A percentile compares a stretch with the other conserved stretches of the same genome.
These are phyloP conservation scores for Chloropsis hardwickii DNA, from an alignment of 2,113 vertebrate genomes.

Conservation along the genomic window DNA sequence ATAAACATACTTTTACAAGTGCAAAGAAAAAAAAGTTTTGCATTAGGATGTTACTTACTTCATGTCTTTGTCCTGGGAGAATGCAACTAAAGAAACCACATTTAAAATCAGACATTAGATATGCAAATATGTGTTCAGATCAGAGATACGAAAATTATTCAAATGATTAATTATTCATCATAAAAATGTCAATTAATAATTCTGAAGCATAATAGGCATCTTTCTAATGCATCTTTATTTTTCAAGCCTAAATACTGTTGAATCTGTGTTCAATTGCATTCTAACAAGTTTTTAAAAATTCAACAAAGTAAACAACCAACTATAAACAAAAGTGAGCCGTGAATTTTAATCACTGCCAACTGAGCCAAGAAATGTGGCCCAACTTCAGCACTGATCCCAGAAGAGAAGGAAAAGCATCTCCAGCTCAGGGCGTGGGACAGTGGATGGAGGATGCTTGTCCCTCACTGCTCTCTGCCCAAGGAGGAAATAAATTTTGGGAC, in stretches of 20 bases:
- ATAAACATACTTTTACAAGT: constrained; percentile 60
- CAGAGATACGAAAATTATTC: constrained; percentile 97
- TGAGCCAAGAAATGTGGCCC: background rate
- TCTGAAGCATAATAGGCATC: constrained; percentile 85
- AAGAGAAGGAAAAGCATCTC: background rate
- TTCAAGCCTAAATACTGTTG: constrained; percentile 77
- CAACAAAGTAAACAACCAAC: constrained; percentile 73
- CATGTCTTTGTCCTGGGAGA: constrained; percentile 84
- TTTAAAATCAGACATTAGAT: constrained; percentile 89
- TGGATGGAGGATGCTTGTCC: background rate
- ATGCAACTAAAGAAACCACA: constrained; percentile 79
- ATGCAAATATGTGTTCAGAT: constrained; percentile 97
- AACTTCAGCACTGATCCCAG: background rate
- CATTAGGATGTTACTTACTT: constrained; percentile 76
- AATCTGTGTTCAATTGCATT: constrained; percentile 75
- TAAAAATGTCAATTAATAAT: constrained; percentile 97
- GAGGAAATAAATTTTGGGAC: background rate
- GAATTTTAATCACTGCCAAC: constrained; percentile 60
- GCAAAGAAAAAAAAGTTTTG: constrained; percentile 58
- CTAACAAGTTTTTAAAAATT: constrained; percentile 76
- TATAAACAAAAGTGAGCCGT: constrained; percentile 66
- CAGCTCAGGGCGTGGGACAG: background rate
- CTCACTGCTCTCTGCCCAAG: background rate
- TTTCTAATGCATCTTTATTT: constrained; percentile 81
- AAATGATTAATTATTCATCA: constrained; percentile 98